A percentile compares a stretch with the other conserved stretches of the same genome.
These are phyloP conservation scores for Saimiri boliviensis DNA, from an alignment of 2,113 vertebrate species.

Conservation along the genomic window DNA sequence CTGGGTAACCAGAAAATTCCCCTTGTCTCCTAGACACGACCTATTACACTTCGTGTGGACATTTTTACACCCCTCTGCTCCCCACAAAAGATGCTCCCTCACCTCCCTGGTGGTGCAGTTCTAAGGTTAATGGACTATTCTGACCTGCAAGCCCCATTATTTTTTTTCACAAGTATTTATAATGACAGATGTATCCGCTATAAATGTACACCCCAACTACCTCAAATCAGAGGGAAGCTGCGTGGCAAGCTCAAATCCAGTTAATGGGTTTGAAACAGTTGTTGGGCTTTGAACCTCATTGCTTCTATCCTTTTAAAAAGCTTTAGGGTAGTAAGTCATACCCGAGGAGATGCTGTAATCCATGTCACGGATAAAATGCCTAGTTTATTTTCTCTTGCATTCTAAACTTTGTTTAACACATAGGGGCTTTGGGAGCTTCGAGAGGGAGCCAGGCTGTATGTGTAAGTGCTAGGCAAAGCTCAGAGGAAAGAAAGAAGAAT, in stretches of 20 bases:
- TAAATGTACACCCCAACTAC: not conserved
- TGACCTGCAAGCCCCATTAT: not conserved
- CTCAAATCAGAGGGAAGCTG: not conserved
- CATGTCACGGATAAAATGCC: not conserved
- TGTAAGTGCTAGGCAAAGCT: not conserved
- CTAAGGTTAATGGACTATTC: not conserved
- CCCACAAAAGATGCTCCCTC: not conserved
- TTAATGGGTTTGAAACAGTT: constrained; percentile 26
- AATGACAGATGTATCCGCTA: not conserved
- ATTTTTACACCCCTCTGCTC: not conserved
- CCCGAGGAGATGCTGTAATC: not conserved
- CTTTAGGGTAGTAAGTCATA: constrained; percentile 30
- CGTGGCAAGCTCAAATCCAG: not conserved
- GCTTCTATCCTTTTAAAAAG: not conserved
- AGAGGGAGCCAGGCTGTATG: not conserved
- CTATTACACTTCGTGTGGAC: not conserved
- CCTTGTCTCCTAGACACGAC: not conserved
- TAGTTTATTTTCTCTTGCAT: not conserved
- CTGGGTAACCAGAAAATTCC: not conserved
- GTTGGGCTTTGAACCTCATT: constrained; percentile 7
- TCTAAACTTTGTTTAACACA: not conserved
- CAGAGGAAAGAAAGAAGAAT: not conserved
- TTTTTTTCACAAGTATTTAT: not conserved
- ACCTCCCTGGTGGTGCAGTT: not conserved
- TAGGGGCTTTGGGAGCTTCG: not conserved